Evolutionary conservation across 2,113 vertebrate genomes (phyloP).

Genomic region (Brachyhypopomus gauderio): DNA sequence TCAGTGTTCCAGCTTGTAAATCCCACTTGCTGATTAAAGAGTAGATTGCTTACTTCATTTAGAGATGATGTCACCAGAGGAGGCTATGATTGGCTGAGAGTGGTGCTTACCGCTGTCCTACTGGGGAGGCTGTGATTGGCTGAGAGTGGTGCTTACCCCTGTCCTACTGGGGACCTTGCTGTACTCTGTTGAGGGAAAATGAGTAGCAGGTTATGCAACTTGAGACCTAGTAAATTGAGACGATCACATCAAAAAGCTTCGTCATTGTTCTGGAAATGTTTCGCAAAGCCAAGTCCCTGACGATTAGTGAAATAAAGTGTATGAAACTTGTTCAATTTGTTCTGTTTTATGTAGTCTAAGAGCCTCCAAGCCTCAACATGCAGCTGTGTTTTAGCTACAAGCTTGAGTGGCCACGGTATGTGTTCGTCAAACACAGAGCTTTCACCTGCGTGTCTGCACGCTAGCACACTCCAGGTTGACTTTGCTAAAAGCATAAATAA

Average conservation of each 20-base stretch:
- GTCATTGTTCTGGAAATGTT: no score
- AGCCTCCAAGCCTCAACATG: no score
- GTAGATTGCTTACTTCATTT: conserved; percentile 61
- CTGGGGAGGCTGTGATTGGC: no score
- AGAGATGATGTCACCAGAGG: conserved; percentile 65
- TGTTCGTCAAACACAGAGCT: background rate
- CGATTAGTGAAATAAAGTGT: conserved; percentile 59
- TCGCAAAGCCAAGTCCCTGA: conserved; percentile 2
- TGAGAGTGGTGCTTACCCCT: no score
- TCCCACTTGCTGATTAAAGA: conserved; percentile 63
- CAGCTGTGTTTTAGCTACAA: no score
- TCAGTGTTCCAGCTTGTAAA: conserved; percentile 25
- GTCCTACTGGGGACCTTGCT: no score
- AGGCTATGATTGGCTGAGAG: background rate
- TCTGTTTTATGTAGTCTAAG: no score
- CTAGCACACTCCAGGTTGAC: background rate
- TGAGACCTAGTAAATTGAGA: no score
- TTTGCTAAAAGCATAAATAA: conserved; percentile 17
- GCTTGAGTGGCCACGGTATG: background rate
- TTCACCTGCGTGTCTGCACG: conserved; percentile 1
- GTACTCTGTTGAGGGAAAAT: no score
- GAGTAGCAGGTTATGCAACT: no score
- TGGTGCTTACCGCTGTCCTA: no score
- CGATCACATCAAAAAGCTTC: no score
- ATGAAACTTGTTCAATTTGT: conserved; percentile 45